These are phyloP conservation scores for Nyctalus aviator DNA, from an alignment of 2,797 vertebrate genomes.

Conservation along the genomic window DNA sequence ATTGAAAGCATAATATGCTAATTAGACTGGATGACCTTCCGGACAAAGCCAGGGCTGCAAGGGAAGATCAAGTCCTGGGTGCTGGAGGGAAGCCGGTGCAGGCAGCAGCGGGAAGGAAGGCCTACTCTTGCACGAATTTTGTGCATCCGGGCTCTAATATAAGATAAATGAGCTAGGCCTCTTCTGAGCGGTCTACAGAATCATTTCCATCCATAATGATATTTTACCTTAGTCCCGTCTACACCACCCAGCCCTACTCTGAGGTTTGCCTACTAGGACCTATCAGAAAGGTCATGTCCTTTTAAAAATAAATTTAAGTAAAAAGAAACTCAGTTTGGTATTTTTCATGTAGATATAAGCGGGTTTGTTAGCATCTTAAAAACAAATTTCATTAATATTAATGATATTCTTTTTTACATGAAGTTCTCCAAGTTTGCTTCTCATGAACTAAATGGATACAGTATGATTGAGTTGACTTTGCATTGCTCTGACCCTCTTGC, in stretches of 20 bases:
- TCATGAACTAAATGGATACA: slow-evolving; percentile 11
- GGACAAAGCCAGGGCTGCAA: too few species aligned
- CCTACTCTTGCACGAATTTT: too few species aligned
- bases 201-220: background rate
- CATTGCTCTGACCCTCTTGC: background rate
- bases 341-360: background rate
- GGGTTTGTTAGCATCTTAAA: slow-evolving; percentile 6
- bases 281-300: slow-evolving; percentile 20
- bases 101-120: too few species aligned
- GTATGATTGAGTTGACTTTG: background rate
- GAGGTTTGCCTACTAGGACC: background rate
- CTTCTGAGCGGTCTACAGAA: background rate
- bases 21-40: too few species aligned
- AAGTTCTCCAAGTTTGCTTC: slow-evolving; percentile 20
- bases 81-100: too few species aligned
- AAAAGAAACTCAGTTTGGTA: background rate
- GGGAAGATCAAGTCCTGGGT: too few species aligned
- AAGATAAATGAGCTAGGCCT: background rate
- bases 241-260: background rate
- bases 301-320: slow-evolving; percentile 42
- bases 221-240: background rate
- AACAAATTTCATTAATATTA: slow-evolving; percentile 27
- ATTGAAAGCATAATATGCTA: too few species aligned
- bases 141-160: too few species aligned
- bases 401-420: background rate